phyloP scores from a whole-genome alignment of 2,113 vertebrate species.

The Amblyornis subalaris region DNA sequence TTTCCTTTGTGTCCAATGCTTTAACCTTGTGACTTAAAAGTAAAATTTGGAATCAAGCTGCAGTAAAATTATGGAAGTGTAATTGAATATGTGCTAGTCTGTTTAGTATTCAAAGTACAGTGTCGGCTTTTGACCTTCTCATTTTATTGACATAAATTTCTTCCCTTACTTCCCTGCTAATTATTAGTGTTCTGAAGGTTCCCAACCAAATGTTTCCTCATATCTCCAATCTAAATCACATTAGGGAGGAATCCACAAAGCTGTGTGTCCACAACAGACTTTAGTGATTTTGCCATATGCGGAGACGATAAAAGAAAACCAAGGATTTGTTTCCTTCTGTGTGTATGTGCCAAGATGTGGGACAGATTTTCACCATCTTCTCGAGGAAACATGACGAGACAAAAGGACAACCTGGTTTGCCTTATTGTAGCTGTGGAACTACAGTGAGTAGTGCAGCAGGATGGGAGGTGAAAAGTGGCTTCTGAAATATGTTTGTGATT shows the following conservation, averaged over 20 bases:
- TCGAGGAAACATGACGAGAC: background rate
- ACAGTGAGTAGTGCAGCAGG: background rate
- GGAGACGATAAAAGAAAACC: background rate
- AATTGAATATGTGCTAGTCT: background rate
- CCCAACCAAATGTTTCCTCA: fast-evolving
- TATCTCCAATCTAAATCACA: background rate
- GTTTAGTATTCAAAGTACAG: background rate
- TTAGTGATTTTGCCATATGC: background rate
- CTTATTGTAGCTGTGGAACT: background rate
- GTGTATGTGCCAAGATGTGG: fast-evolving
- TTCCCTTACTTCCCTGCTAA: background rate
- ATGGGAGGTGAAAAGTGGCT: background rate
- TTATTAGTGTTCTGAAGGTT: background rate
- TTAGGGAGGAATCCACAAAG: background rate
- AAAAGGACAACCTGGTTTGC: fast-evolving
- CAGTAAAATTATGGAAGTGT: background rate
- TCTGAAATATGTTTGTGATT: background rate
- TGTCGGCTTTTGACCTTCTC: background rate
- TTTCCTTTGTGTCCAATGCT: background rate
- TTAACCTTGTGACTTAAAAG: background rate
- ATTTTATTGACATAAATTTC: background rate
- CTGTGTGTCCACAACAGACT: background rate
- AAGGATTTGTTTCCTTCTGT: background rate
- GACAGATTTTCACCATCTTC: background rate
- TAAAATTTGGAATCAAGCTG: background rate